Evolutionary conservation across 1,140 invertebrate genomes (phyloP), one percentile per base, ranked within the genome.

Genomic region (Drosophila santomea): DNA sequence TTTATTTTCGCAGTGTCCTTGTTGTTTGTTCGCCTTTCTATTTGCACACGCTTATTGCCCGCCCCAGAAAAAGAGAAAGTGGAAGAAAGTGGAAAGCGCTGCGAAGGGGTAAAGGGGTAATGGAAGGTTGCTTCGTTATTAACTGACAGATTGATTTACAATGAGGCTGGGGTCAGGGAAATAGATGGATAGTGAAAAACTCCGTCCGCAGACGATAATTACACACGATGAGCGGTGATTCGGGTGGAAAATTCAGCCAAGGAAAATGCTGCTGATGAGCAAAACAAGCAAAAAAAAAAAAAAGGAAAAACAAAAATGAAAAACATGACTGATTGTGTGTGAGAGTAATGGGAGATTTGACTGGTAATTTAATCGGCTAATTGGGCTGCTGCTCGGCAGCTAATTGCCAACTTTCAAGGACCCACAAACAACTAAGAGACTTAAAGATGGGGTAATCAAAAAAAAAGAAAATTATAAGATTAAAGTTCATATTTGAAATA

Each of bases 81-180:
- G 47, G 36, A 8, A 48, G 41, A 25, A 36, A 52, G n/a, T 17
- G 23, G 17, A 17, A 17, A 17, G 12, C 4, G 25, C 6, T 25
- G 2, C 20, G 62, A 43, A 35, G 5, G 8, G 15, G 15, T 0
- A 10, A 12, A 14, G 47, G 60, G 47, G 47, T 67, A 66, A 68
- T 68, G 61, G 66, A 68, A 66, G 64, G 64, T 68, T 68, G 64
- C 38, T 20, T 64, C 51, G 45, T 75, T 75, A 75, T 75, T 74
- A 75, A 75, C 60, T 47, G 61, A 66, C 73, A 75, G 73, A 75
- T 75, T 75, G 73, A 75, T 75, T 75, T 75, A 75, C 72, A 74
- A 50, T 64, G 41, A 14, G 35, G 7, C 14, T 32, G 23, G 6
- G 56, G 15, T 25, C 17, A 32, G 28, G 15, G 12, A 15, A 20